These are phyloP conservation scores for Pogonus chalceus DNA, from an alignment of 1,140 invertebrate species.

Conservation along the genomic window DNA sequence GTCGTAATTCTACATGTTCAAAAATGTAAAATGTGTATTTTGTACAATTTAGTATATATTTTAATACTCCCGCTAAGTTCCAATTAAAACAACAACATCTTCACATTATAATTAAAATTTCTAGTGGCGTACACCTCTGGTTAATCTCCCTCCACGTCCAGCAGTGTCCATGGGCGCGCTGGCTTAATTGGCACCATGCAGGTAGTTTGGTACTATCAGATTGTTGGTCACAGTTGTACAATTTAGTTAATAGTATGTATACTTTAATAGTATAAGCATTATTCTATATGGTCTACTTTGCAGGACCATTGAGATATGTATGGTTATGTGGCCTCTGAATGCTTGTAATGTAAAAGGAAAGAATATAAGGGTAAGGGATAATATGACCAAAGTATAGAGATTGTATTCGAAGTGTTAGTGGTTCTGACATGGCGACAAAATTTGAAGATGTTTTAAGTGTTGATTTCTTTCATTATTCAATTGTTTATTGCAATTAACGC, in stretches of 20 bases:
- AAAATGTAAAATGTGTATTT: too few species aligned
- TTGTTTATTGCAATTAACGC: too few species aligned
- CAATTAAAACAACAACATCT: too few species aligned
- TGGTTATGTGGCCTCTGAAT: background rate
- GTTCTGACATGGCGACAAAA: too few species aligned
- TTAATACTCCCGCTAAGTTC: too few species aligned
- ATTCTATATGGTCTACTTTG: background rate
- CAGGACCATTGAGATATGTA: constrained; percentile 5
- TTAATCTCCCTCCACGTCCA: background rate
- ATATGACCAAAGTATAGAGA: background rate
- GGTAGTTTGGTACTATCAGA: constrained; percentile 2
- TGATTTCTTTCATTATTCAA: too few species aligned
- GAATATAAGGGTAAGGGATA: background rate
- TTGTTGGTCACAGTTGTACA: background rate
- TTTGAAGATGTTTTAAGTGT: too few species aligned
- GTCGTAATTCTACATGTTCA: too few species aligned
- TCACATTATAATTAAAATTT: too few species aligned
- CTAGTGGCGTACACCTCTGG: background rate
- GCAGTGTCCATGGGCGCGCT: constrained; percentile 3
- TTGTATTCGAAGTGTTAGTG: background rate
- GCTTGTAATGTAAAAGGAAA: background rate
- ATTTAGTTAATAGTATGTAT: background rate
- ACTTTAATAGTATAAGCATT: background rate
- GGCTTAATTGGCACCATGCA: constrained; percentile 5
- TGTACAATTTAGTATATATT: too few species aligned